These are phyloP conservation scores for Meliscaeva auricollis DNA, from an alignment of 2,888 invertebrate species.

Conservation along the genomic window DNA sequence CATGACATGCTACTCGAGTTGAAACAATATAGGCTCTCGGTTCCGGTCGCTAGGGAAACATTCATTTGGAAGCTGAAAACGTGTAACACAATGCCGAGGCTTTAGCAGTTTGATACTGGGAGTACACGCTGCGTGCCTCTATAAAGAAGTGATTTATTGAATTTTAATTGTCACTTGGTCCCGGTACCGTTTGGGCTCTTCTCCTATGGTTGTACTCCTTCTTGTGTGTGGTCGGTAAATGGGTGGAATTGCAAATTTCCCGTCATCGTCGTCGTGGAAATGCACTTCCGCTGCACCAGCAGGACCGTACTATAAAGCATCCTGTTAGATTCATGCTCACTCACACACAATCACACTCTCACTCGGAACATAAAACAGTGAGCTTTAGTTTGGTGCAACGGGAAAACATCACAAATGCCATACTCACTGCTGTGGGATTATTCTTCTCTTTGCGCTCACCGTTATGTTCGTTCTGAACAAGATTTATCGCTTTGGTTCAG, in stretches of 20 bases:
- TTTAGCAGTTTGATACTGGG: background rate
- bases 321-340: slow-evolving; percentile 28
- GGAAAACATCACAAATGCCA: background rate
- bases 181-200: background rate
- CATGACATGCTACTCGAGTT: slow-evolving; percentile 42
- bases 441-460: background rate
- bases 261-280: slow-evolving; percentile 28
- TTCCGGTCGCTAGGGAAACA: slow-evolving; percentile 39
- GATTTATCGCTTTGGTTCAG: slow-evolving; percentile 69
- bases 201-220: background rate
- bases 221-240: slow-evolving; percentile 19
- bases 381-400: slow-evolving; percentile 22
- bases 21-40: slow-evolving; percentile 53
- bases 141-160: slow-evolving; percentile 66
- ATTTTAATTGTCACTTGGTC: slow-evolving; percentile 69
- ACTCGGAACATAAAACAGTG: slow-evolving; percentile 12
- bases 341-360: slow-evolving; percentile 7
- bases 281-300: slow-evolving; percentile 57
- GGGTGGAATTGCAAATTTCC: slow-evolving; percentile 61
- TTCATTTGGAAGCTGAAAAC: slow-evolving; percentile 34
- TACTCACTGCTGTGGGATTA: slow-evolving; percentile 16
- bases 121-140: background rate
- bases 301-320: slow-evolving; percentile 20
- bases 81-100: slow-evolving; percentile 37
- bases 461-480: slow-evolving; percentile 47